phyloP scores from a whole-genome alignment of 2,888 invertebrate species.

The Drosophila pseudotalamancana region DNA sequence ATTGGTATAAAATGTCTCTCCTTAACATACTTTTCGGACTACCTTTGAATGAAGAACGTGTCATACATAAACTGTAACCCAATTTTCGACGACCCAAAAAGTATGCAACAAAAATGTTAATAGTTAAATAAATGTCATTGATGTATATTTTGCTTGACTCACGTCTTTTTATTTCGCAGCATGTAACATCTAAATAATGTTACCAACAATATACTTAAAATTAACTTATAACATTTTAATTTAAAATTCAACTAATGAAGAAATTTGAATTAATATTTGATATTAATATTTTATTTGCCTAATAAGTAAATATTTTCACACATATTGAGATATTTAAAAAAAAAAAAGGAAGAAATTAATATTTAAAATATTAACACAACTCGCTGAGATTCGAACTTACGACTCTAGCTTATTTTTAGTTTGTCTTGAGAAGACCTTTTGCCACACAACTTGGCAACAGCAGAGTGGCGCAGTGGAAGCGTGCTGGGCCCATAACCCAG shows the following conservation, averaged over 20 bases:
- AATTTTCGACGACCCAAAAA: not conserved
- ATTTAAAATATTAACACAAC: not conserved
- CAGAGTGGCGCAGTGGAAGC: slow-evolving; percentile 68
- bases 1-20: not conserved
- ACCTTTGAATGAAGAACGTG: not conserved
- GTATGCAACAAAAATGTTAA: not conserved
- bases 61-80: too few relatives aligned
- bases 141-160: too few relatives aligned
- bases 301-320: too few relatives aligned
- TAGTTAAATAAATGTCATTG: not conserved
- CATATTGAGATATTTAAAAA: too few relatives aligned
- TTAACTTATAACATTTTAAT: too few relatives aligned
- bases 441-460: not conserved
- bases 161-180: too few relatives aligned
- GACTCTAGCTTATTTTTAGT: fast-evolving
- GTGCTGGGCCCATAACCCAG: slow-evolving; percentile 64
- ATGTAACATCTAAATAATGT: too few relatives aligned
- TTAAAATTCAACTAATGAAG: too few relatives aligned
- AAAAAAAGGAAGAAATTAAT: too few relatives aligned
- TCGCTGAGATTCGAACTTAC: not conserved
- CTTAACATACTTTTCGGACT: not conserved
- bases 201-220: too few relatives aligned
- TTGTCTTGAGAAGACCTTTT: slow-evolving; percentile 5
- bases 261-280: too few relatives aligned
- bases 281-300: too few relatives aligned